Evolutionary conservation across 2,113 vertebrate genomes (phyloP).

Genomic region (Malurus alboscapulatus): DNA sequence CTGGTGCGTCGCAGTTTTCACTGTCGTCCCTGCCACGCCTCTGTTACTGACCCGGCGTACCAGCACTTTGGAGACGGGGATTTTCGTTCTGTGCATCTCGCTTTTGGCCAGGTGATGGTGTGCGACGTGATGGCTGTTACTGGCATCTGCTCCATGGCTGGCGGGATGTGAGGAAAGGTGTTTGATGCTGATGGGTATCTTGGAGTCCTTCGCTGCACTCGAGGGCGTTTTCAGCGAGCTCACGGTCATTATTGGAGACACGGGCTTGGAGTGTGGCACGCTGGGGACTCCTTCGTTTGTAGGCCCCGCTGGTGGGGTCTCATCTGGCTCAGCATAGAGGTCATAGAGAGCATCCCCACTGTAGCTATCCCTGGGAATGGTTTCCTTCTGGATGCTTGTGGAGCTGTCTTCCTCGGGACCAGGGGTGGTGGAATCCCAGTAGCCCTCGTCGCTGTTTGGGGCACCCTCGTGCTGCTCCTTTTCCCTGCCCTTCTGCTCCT

Average conservation of each 20-base stretch:
- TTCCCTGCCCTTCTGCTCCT: slow-evolving; percentile 73
- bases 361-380: slow-evolving; percentile 76
- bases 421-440: slow-evolving; percentile 93
- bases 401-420: slow-evolving; percentile 79
- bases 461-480: slow-evolving; percentile 81
- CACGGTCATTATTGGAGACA: slow-evolving; percentile 75
- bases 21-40: slow-evolving; percentile 73
- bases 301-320: slow-evolving; percentile 59
- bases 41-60: slow-evolving; percentile 86
- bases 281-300: slow-evolving; percentile 73
- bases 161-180: slow-evolving; percentile 81
- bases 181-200: slow-evolving; percentile 92
- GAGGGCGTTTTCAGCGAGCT: slow-evolving; percentile 76
- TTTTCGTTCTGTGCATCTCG: slow-evolving; percentile 91
- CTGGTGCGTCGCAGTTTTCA: slow-evolving; percentile 70
- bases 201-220: slow-evolving; percentile 85
- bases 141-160: slow-evolving; percentile 77
- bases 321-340: slow-evolving; percentile 82
- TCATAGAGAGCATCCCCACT: slow-evolving; percentile 84
- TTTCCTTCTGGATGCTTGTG: slow-evolving; percentile 71
- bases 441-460: slow-evolving; percentile 89
- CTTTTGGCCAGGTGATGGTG: slow-evolving; percentile 82
- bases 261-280: slow-evolving; percentile 76
- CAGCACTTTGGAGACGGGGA: slow-evolving; percentile 92
- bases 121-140: slow-evolving; percentile 73